Base-by-base conservation (phyloP, 2,888 invertebrate species). In the Polylopha cassiicola region DNA sequence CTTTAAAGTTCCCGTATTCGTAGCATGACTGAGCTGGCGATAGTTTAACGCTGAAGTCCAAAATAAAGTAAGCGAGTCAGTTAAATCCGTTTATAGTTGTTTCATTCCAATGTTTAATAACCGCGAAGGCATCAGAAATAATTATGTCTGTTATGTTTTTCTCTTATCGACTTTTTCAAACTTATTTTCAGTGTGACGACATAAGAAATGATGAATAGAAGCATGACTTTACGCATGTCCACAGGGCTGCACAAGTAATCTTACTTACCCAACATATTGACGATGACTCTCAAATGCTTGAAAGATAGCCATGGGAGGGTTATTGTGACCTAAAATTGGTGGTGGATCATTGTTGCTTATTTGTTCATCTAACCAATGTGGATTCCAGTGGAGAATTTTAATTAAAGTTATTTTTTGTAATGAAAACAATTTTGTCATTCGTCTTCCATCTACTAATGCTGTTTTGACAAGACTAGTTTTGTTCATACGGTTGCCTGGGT, bases 321-420 rank as follows among this genome's bases (percentile, higher is more conserved):
- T 76, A 28, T 67, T 64, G 14, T 84, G 79, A 0, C 82, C 82
- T 27, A 87, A 65, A 14, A 89, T 86, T 3, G 89, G 87, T 1
- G 90, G 89, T 31, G 87, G 87, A 1, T 81, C 75, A 37, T 76
- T 74, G 6, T 72, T 65, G 28, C 65, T 65, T 11, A 72, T 61
- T 57, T 89, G 88, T 50, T 89, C 88, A 39, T 86, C 68, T 2
- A 92, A 60, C 92, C 92, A 92, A 14, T 85, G 76, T 4, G 91
- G 89, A 54, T 89, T 89, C 92, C 92, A 92, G 10, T 73, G 53
- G 3, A 91, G 74, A 46, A 92, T 87, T 46, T 86, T 82, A 46
- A 85, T 71, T 14, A 90, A 65, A 6, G 89, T 87, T 24, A 86
- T 71, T 46, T 87, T 84, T 49, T 77, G 63, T 26, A 70, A 51